Percentiles rank a stretch among this genome's conserved stretches.
phyloP scores from a whole-genome alignment of 2,113 vertebrate species.

The Hymenochirus boettgeri region DNA sequence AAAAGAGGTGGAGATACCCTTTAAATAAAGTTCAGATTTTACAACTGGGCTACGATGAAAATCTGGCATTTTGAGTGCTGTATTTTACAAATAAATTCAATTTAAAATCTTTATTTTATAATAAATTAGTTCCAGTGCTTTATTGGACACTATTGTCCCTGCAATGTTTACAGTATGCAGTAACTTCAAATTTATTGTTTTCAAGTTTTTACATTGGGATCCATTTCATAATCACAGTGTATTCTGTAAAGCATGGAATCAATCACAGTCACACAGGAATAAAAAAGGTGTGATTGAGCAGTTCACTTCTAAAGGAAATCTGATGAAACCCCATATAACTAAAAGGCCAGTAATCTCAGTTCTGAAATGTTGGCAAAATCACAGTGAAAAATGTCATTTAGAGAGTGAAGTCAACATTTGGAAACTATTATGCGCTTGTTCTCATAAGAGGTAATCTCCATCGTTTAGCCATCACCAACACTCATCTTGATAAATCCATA shows the following conservation, averaged over 20 bases:
- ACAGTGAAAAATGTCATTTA: conserved; percentile 26
- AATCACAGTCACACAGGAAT: conserved; percentile 22
- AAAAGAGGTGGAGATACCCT: too few relatives aligned
- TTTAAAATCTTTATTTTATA: too few relatives aligned
- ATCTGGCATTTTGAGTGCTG: too few relatives aligned
- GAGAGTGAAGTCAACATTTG: conserved; percentile 37
- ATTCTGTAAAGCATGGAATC: conserved; percentile 28
- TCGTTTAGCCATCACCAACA: conserved; percentile 20
- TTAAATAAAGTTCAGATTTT: too few relatives aligned
- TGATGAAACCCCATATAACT: conserved; percentile 32
- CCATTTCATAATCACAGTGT: conserved; percentile 2
- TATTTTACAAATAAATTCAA: too few relatives aligned
- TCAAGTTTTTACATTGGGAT: neutral
- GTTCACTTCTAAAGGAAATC: conserved; percentile 28
- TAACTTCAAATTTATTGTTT: too few relatives aligned
- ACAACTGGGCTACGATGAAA: too few relatives aligned
- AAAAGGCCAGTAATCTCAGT: conserved; percentile 29
- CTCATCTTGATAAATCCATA: conserved; percentile 26
- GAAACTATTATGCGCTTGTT: conserved; percentile 34
- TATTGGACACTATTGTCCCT: neutral
- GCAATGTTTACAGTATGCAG: neutral
- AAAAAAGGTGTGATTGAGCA: conserved; percentile 29
- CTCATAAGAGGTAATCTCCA: conserved; percentile 23
- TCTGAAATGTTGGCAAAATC: conserved; percentile 26
- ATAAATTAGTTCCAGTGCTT: too few relatives aligned